Base-by-base conservation (phyloP, 30 jellyfish, hydroid and myxozoan species). In the Mastigias papua region DNA sequence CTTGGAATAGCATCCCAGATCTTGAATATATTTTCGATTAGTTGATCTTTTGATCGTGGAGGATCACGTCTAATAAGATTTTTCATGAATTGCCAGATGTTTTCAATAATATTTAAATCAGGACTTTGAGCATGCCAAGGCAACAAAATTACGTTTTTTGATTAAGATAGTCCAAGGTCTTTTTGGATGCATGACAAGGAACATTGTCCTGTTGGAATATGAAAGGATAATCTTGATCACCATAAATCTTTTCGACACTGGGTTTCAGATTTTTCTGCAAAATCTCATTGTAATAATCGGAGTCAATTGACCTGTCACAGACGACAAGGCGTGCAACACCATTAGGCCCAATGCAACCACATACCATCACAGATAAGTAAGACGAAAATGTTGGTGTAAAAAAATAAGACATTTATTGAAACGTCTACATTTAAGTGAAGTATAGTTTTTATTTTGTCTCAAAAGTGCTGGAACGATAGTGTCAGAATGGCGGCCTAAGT, bases 261-360 rank as follows among this genome's bases (percentile, higher is more conserved):
- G 13, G 54, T 15, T 4, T 8, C 54, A 42, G 54, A 42, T 42
- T 42, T 42, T 19, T 57, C 30, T 57, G n/a, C 27, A 19, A 8
- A 19, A 17, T 17, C 30, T 23, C n/a, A n/a, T n/a, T n/a, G n/a
- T n/a, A n/a, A n/a, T n/a, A 57, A 23, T 57, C 69, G 19, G 69
- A 57, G 23, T 57, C 19, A 57, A 57, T 23, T 57, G 17, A 57
- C 30, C 30, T 57, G 69, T 17, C 30, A 48, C 62, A 48, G 19
- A 48, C 19, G 62, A 48, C 62, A 48, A 48, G 62, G 62, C 62
- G 62, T 48, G 15, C 69, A 57, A 57, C 69, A 23, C 69, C 23
- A 10, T 17, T 57, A 57, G 27, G 69, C 23, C 69, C 23, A 10
- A 57, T 57, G 69, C 69, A 57, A 23, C 19, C 69, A 10, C 30